A percentile compares a stretch with the other conserved stretches of the same genome.
These are phyloP conservation scores for Diloba caeruleocephala DNA, from an alignment of 2,888 invertebrate genomes.

Conservation along the genomic window DNA sequence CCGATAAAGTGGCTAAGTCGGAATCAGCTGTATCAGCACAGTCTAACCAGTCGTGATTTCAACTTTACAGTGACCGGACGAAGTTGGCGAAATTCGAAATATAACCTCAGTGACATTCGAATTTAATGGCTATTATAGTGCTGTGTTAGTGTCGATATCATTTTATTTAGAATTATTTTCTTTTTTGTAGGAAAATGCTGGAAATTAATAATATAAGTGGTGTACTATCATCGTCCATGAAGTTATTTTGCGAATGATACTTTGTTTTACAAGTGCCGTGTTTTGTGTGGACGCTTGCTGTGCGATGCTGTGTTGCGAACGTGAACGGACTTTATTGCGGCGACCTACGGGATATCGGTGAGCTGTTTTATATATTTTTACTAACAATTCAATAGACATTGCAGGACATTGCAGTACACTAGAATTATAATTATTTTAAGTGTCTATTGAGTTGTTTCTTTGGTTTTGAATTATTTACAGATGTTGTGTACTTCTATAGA, in stretches of 20 bases:
- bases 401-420: slow-evolving; percentile 3
- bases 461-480: slow-evolving; percentile 19
- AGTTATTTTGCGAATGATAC: slow-evolving; percentile 89
- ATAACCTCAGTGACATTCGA: slow-evolving; percentile 73
- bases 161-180: slow-evolving; percentile 80
- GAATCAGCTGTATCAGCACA: slow-evolving; percentile 67
- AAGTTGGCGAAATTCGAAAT: slow-evolving; percentile 85
- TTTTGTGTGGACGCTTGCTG: slow-evolving; percentile 84
- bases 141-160: slow-evolving; percentile 78
- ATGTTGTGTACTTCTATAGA: background rate
- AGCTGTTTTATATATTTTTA: slow-evolving; percentile 52
- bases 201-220: slow-evolving; percentile 88
- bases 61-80: slow-evolving; percentile 88
- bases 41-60: slow-evolving; percentile 87
- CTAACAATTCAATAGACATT: slow-evolving; percentile 28
- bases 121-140: slow-evolving; percentile 71
- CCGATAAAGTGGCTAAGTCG: slow-evolving; percentile 75
- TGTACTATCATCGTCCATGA: slow-evolving; percentile 87
- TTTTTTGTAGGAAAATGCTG: slow-evolving; percentile 89
- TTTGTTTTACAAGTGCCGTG: slow-evolving; percentile 84
- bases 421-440: slow-evolving; percentile 12
- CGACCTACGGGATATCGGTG: slow-evolving; percentile 64
- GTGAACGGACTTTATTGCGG: slow-evolving; percentile 62
- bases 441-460: slow-evolving; percentile 23
- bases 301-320: slow-evolving; percentile 77